Percentiles rank a stretch among this genome's conserved stretches.
Evolutionary conservation across 2,888 invertebrate species (phyloP).

Genomic region (Coleophora flavipennella): DNA sequence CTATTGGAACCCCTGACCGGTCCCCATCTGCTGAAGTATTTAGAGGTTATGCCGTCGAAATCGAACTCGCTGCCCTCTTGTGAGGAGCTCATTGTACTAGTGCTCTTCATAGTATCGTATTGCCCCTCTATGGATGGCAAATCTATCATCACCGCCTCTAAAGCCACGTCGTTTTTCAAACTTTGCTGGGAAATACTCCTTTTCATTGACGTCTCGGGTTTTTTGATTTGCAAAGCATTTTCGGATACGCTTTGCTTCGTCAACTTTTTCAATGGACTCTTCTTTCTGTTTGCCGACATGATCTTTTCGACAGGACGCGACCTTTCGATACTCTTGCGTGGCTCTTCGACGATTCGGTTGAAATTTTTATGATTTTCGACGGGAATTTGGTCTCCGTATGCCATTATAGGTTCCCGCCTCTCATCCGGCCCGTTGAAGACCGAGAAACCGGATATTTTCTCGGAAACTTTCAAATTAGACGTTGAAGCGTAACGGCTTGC

Average conservation of each 20-base stretch:
- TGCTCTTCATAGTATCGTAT: constrained; percentile 38
- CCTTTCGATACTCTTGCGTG: constrained; percentile 21
- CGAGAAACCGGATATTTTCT: constrained; percentile 59
- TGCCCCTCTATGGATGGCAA: constrained; percentile 39
- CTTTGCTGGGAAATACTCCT: constrained; percentile 54
- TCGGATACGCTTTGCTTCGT: constrained; percentile 52
- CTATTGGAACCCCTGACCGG: constrained; percentile 66
- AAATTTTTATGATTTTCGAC: constrained; percentile 4
- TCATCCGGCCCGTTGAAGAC: constrained; percentile 45
- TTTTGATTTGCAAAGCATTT: constrained; percentile 25
- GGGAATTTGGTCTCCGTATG: constrained; percentile 33
- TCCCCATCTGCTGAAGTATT: constrained; percentile 61
- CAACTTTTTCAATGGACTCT: constrained; percentile 21
- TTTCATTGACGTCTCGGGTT: constrained; percentile 23
- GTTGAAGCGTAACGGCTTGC: constrained; percentile 49
- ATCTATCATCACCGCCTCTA: constrained; percentile 60
- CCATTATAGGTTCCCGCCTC: constrained; percentile 55
- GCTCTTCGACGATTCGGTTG: constrained; percentile 30
- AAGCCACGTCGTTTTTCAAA: constrained; percentile 48
- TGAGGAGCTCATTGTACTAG: constrained; percentile 27
- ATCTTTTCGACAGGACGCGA: constrained; percentile 27
- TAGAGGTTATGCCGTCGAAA: constrained; percentile 17
- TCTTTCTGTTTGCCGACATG: constrained; percentile 4
- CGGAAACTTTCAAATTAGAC: constrained; percentile 55
- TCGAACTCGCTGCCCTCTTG: constrained; percentile 25